Evolutionary conservation across 1,140 invertebrate genomes (phyloP).

Genomic region (Rhizoglyphus robini): DNA sequence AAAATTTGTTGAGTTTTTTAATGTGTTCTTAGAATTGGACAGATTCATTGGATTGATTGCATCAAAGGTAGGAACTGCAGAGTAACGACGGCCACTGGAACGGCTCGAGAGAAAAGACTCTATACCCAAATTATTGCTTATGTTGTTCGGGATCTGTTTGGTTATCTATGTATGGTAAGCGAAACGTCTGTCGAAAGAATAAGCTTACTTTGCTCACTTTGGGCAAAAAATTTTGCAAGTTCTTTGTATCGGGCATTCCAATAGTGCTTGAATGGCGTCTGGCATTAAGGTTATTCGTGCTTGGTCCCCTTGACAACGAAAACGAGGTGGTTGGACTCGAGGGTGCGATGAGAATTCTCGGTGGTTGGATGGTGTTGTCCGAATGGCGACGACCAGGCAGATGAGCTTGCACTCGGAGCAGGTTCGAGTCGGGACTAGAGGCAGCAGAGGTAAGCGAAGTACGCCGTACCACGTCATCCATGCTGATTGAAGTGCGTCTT

Average conservation of each 20-base stretch:
- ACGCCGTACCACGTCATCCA: slow-evolving; percentile 29
- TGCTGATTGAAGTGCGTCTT: slow-evolving; percentile 28
- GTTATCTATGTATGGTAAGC: not conserved
- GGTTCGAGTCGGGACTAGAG: slow-evolving; percentile 67
- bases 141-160: slow-evolving; percentile 10
- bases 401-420: slow-evolving; percentile 61
- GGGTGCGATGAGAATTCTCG: slow-evolving; percentile 44
- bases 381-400: slow-evolving; percentile 63
- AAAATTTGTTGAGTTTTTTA: slow-evolving; percentile 25
- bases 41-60: slow-evolving; percentile 12
- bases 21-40: slow-evolving; percentile 12
- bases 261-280: slow-evolving; percentile 26
- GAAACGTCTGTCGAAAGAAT: no score
- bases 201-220: no score
- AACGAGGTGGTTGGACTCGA: slow-evolving; percentile 47
- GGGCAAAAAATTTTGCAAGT: not conserved
- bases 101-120: slow-evolving; percentile 27
- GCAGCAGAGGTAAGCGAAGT: slow-evolving; percentile 38
- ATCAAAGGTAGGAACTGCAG: slow-evolving; percentile 24
- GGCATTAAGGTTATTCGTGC: slow-evolving; percentile 19
- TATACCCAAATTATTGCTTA: slow-evolving; percentile 24
- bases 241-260: slow-evolving; percentile 21
- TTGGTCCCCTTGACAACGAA: slow-evolving; percentile 19
- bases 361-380: slow-evolving; percentile 71
- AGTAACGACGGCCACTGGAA: slow-evolving; percentile 26